Base-by-base conservation (phyloP, 2,113 vertebrate genomes). In the Pituophis catenifer region DNA sequence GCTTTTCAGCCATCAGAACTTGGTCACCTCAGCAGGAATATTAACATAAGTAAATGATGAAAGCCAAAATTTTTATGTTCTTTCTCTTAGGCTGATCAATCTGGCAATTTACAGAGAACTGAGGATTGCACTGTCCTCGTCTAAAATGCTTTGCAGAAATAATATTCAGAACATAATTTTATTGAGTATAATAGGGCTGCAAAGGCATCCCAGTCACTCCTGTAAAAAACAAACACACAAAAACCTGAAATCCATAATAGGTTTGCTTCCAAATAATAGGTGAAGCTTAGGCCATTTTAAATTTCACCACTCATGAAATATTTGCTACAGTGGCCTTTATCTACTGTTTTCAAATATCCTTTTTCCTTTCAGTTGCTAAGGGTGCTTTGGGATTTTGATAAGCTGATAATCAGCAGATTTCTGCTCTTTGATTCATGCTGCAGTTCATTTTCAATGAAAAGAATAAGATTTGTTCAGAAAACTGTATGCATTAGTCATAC, bases 391-490 rank as follows among this genome's bases (percentile, higher is more conserved):
- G 93, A 93, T 94, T 94, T 81, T 94, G 91, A 91, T 91, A 93
- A 94, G 95, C 95, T 90, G 54, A 55, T 96, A 95, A 93, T 93
- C 93, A 95, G 91, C 93, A 94, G 90, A 94, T 96, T 97, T 95
- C 95, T 97, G 91, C 94, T 96, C 94, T 62, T 89, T 95, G 94
- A 91, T 90, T 87, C 87, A 92, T 13, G 95, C 91, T 95, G 90
- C 93, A 95, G 93, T 95, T 95, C 93, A 86, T 90, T 97, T 97
- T 96, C 95, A 97, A 96, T 94, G 94, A 95, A 95, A 96, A 94
- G 91, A 94, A 95, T 94, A 95, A 88, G 90, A 95, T 89, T 96
- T 96, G 94, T 91, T 58, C n/a, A 44, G 55, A 92, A 91, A 91
- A 50, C 90, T 91, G 48, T 89, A 10, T 54, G 58, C 5, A 50